Base-by-base conservation (phyloP, 2,113 vertebrate genomes). In the Phylloscopus whistleri region DNA sequence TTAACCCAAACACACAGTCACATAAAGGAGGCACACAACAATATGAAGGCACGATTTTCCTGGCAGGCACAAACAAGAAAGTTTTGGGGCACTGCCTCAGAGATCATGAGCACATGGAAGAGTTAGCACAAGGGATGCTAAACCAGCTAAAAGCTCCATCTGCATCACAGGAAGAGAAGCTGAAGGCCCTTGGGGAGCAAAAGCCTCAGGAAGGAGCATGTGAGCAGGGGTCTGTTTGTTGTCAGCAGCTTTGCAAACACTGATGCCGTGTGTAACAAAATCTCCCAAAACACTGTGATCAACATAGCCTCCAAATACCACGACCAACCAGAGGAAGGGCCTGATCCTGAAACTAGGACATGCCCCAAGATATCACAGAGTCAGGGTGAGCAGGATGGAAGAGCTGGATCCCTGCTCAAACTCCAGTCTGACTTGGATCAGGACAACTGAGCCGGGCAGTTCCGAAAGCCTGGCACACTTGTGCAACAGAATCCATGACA, bases 31-130 rank as follows among this genome's bases (percentile, higher is more conserved):
- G 21, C 37, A 13, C 2, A 11, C 14, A 41, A 19, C 13, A 19
- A 53, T 17, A 26, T 0, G 12, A n/a, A 73, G 49, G 37, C 41
- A 43, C 0, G 0, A 9, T 67, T 88, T 41, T 62, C 35, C 43
- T 16, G 26, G 51, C 76, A 46, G 28, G 46, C 37, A 58, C 27
- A 63, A 67, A 62, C 9, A 20, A 49, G 27, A n/a, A 68, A 53
- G 37, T 56, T 41, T 84, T 0, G 0, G 58, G 41, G 58, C 31
- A 24, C 16, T 37, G 11, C 13, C 44, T 60, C 37, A 13, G 60
- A 86, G 37, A 63, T 37, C 48, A 27, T 2, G 9, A 85, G 27
- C 23, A n/a, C 31, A 6, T 11, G 37, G 64, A 8, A 58, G 60
- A 94, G 43, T n/a, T 59, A 83, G 55, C 63, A 81, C 44, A 78